phyloP scores from a whole-genome alignment of 2,888 invertebrate species.

The Andrena praecox region DNA sequence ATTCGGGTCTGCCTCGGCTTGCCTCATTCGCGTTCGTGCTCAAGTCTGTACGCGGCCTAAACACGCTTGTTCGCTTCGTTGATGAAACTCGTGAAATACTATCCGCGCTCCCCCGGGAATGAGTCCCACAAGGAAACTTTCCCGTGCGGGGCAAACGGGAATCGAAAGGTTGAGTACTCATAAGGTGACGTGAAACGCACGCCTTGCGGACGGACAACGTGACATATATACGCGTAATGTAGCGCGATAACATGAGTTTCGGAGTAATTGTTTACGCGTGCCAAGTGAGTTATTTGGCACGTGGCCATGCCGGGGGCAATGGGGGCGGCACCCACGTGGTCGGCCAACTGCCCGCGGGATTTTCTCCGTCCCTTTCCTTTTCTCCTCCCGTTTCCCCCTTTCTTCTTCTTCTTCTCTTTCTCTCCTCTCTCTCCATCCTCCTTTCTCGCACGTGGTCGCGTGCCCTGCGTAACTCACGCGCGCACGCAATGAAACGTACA shows the following conservation, averaged over 20 bases:
- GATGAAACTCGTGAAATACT: not conserved
- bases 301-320: slow-evolving; percentile 71
- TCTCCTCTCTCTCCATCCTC: slow-evolving; percentile 2
- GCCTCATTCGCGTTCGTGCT: too few species aligned
- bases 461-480: slow-evolving; percentile 33
- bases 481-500: slow-evolving; percentile 38
- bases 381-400: slow-evolving; percentile 20
- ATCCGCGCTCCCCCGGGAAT: not conserved
- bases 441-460: slow-evolving; percentile 20
- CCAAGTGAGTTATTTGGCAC: slow-evolving; percentile 83
- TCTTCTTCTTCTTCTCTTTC: slow-evolving; percentile 8
- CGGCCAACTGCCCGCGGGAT: slow-evolving; percentile 70
- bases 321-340: slow-evolving; percentile 77
- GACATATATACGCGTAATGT: slow-evolving; percentile 75
- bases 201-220: slow-evolving; percentile 62
- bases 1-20: too few species aligned
- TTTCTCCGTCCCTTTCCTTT: slow-evolving; percentile 48
- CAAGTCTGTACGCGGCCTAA: too few species aligned
- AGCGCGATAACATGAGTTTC: slow-evolving; percentile 79
- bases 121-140: slow-evolving; percentile 19
- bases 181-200: slow-evolving; percentile 62
- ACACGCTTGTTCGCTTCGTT: not conserved
- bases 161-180: slow-evolving; percentile 24
- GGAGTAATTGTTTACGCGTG: slow-evolving; percentile 83
- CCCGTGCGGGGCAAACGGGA: slow-evolving; percentile 27